Base-by-base conservation (phyloP, 2,113 vertebrate species). In the Pedionomus torquatus region DNA sequence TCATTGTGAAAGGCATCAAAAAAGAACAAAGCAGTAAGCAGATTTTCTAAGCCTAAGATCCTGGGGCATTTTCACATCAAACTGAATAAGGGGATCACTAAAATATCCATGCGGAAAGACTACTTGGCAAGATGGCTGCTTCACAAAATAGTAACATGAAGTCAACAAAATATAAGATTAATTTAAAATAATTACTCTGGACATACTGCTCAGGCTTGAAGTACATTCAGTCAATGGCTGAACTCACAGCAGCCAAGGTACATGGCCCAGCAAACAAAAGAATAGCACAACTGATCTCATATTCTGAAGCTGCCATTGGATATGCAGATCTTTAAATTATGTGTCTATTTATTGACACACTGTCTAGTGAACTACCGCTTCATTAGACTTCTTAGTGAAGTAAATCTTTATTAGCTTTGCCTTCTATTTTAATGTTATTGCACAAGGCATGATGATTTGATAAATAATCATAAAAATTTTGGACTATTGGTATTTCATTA, bases 1-100 rank as follows among this genome's bases (percentile, higher is more conserved):
- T 37, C 58, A 90, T 20, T 52, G 48, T 83, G 76, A 88, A 92
- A 92, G 33, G 14, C 61, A 94, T 31, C 10, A 70, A 83, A 81
- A 83, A 79, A 39, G 7, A 83, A 58, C 18, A 75, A 55, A 84
- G 60, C 26, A 66, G 19, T 26, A 87, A 87, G 70, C 39, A 93
- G 23, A 85, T 87, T 93, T 79, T 86, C 33, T 37, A 46, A 82
- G 44, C 48, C 57, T 41, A 51, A 43, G 9, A 84, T 51, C 39
- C 52, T 52, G 48, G 9, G 35, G 46, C 68, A 78, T 68, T 95
- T 89, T 78, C 64, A 81, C 74, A 87, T 87, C 65, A 21, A 87
- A 84, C 18, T 41, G 65, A 46, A 68, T 61, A 82, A 68, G 26
- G 10, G 11, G 25, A 68, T 55, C 4, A 7, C 52, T 30, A 68